phyloP scores from a whole-genome alignment of 92 coral and sea anemone genomes.

The Bergia sp. region DNA sequence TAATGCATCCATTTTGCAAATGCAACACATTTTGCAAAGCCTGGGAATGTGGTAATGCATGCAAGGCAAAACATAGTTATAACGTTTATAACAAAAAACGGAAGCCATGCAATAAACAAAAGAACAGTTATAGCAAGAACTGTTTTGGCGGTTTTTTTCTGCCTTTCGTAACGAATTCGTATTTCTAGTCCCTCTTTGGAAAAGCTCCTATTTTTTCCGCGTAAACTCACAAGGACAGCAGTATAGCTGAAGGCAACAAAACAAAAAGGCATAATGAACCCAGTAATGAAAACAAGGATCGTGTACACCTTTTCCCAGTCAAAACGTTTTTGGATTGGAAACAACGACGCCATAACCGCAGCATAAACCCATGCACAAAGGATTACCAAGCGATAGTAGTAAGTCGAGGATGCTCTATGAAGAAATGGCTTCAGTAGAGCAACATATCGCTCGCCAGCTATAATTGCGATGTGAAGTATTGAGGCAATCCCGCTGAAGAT shows the following conservation, averaged over 20 bases:
- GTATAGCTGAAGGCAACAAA: background rate
- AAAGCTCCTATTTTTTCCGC: background rate
- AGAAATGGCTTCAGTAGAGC: slow-evolving; percentile 27
- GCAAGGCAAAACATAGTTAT: background rate
- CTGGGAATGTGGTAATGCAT: background rate
- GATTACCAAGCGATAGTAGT: slow-evolving; percentile 9
- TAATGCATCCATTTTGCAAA: slow-evolving; percentile 34
- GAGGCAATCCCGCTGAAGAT: slow-evolving; percentile 16
- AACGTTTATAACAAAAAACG: slow-evolving; percentile 1
- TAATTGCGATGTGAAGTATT: slow-evolving; percentile 9
- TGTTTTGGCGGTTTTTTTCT: slow-evolving; percentile 8
- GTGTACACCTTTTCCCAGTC: slow-evolving; percentile 6
- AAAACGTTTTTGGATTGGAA: background rate
- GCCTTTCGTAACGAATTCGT: background rate
- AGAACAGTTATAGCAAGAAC: background rate
- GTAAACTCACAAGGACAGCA: background rate
- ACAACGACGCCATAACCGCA: slow-evolving; percentile 7
- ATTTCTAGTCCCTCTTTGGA: background rate
- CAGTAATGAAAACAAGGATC: slow-evolving; percentile 6
- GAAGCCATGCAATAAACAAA: slow-evolving; percentile 27
- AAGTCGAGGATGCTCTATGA: background rate
- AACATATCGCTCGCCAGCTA: slow-evolving; percentile 24
- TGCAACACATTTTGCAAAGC: background rate
- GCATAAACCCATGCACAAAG: background rate
- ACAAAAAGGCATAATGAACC: background rate